Conservation (phyloP, 92 coral and sea anemone species). For the Siderastrea siderea region DNA sequence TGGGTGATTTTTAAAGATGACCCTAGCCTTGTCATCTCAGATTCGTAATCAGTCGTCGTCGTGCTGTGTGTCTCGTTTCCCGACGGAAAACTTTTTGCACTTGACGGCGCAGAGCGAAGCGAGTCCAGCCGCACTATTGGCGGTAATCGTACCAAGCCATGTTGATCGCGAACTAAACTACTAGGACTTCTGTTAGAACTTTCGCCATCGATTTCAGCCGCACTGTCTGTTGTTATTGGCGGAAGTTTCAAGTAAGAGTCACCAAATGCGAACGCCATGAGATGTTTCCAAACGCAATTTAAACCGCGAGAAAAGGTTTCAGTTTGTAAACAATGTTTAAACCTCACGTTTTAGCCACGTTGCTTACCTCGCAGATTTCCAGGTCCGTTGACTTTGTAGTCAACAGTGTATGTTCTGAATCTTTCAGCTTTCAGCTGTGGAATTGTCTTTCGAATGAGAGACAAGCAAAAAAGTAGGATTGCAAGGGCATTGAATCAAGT, state of each 20-base stretch:
- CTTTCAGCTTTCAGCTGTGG: not conserved
- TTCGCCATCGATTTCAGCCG: slow-evolving; percentile 47
- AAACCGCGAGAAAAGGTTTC: not conserved
- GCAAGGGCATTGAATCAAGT: not conserved
- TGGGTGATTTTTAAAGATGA: not conserved
- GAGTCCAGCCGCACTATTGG: slow-evolving; percentile 84
- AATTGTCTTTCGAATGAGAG: not conserved
- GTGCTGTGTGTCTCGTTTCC: not conserved
- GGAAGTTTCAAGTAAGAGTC: slow-evolving; percentile 84
- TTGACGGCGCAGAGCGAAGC: slow-evolving; percentile 33
- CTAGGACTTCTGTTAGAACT: slow-evolving; percentile 17
- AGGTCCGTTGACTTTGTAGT: not conserved
- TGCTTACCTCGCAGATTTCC: not conserved
- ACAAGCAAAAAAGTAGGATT: not conserved
- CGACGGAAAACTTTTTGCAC: slow-evolving; percentile 5
- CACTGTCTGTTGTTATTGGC: slow-evolving; percentile 73
- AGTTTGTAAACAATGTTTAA: slow-evolving; percentile 18
- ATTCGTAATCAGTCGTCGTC: not conserved
- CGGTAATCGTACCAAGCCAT: slow-evolving; percentile 87
- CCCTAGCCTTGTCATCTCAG: not conserved
- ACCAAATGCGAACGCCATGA: slow-evolving; percentile 79
- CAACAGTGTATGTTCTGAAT: not conserved
- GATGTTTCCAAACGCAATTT: slow-evolving; percentile 8
- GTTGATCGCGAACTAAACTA: slow-evolving; percentile 76
- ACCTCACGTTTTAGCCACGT: not conserved